Evolutionary conservation across 2,113 vertebrate species (phyloP).

Genomic region (Hippocampus comes): DNA sequence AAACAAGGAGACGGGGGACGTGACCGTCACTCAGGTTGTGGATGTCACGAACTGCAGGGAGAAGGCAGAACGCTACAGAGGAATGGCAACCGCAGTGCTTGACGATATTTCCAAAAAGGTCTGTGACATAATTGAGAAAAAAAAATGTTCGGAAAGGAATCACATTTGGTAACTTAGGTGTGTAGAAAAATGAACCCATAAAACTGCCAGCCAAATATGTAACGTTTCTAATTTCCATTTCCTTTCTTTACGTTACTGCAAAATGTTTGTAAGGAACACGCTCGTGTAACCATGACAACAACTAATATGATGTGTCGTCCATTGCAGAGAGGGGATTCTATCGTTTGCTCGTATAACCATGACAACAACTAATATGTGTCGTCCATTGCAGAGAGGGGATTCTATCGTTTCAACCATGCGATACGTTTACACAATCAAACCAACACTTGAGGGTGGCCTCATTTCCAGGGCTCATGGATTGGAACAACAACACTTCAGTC

Average conservation of each 20-base stretch:
- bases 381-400: conserved; percentile 62
- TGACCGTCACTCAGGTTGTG: conserved; percentile 64
- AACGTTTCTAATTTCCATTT: too few species aligned
- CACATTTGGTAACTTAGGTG: background rate
- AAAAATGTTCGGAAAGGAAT: background rate
- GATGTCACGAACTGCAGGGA: conserved; percentile 64
- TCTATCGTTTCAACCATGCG: conserved; percentile 55
- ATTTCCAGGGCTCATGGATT: conserved; percentile 61
- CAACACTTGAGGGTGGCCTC: conserved; percentile 57
- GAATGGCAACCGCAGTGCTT: conserved; percentile 59
- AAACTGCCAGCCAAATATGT: too few species aligned
- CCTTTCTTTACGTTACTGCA: background rate
- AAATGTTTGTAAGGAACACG: background rate
- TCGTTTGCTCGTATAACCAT: too few species aligned
- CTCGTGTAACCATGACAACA: background rate
- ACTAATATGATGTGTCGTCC: conserved; percentile 27
- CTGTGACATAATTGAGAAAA: background rate
- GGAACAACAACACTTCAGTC: conserved; percentile 67
- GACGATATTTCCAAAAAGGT: conserved; percentile 64
- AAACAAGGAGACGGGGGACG: conserved; percentile 39
- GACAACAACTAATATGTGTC: conserved; percentile 22
- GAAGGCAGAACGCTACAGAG: conserved; percentile 59
- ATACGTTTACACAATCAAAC: conserved; percentile 66
- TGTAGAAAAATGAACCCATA: background rate
- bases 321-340: conserved; percentile 64